phyloP scores from a whole-genome alignment of 1,140 invertebrate genomes.

The Octopus bimaculoides region DNA sequence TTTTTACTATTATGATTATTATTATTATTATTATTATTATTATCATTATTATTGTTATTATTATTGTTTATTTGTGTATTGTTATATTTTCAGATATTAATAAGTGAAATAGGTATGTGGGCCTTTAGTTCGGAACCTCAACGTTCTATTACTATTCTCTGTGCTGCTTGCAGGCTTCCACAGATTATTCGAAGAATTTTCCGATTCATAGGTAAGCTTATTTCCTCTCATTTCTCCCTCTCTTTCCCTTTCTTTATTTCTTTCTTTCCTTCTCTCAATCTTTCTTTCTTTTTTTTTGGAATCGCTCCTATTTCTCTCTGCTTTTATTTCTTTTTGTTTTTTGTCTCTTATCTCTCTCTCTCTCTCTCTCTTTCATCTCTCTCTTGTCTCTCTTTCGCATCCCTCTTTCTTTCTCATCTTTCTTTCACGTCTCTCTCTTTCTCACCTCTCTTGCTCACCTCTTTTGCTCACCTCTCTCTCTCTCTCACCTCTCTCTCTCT shows the following conservation, averaged over 20 bases:
- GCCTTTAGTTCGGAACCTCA: slow-evolving; percentile 38
- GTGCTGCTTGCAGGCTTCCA: slow-evolving; percentile 31
- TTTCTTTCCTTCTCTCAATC: background rate
- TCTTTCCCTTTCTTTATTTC: background rate
- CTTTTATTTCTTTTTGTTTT: too few species aligned
- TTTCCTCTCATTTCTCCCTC: background rate
- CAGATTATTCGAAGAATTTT: slow-evolving; percentile 36
- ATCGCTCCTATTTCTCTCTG: too few species aligned
- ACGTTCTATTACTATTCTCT: slow-evolving; percentile 33
- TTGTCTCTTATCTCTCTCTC: too few species aligned
- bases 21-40: too few species aligned
- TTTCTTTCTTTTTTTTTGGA: too few species aligned
- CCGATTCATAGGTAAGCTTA: slow-evolving; percentile 41
- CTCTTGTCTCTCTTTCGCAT: too few species aligned
- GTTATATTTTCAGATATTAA: slow-evolving; percentile 34
- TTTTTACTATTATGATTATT: too few species aligned
- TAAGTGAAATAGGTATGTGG: slow-evolving; percentile 43
- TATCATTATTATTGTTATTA: too few species aligned
- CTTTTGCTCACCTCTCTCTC: background rate
- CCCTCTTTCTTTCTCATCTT: too few species aligned
- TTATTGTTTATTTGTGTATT: background rate
- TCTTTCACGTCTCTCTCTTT: background rate
- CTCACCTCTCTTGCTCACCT: background rate
- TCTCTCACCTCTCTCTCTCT: background rate
- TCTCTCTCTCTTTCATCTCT: too few species aligned